These are phyloP conservation scores for Garra rufa DNA, from an alignment of 2,113 vertebrate genomes.

Conservation along the genomic window DNA sequence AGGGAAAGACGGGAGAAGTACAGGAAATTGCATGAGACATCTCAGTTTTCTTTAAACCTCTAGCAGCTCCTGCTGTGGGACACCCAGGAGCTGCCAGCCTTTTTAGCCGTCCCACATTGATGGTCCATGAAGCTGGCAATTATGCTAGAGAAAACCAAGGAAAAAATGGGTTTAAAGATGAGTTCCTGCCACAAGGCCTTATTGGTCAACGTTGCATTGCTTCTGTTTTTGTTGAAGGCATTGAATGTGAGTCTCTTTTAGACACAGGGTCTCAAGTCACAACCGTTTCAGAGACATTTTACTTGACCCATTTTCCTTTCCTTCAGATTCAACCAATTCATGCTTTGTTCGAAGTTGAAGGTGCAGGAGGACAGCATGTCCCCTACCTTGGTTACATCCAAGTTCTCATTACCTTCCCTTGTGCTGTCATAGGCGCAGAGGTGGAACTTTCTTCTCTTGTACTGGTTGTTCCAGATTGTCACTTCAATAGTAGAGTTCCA, in stretches of 20 bases:
- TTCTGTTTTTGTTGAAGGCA: neutral
- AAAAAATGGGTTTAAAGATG: neutral
- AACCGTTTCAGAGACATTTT: conserved; percentile 45
- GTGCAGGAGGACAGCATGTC: neutral
- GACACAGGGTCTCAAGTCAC: conserved; percentile 48
- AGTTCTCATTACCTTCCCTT: conserved; percentile 17
- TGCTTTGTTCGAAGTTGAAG: neutral
- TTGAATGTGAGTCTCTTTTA: conserved; percentile 29
- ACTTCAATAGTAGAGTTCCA: conserved; percentile 30
- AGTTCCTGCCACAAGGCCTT: neutral
- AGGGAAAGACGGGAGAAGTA: conserved; percentile 6
- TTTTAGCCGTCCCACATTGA: conserved; percentile 16
- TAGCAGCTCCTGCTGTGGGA: conserved; percentile 44
- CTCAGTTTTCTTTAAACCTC: conserved; percentile 36
- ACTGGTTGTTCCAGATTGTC: conserved; percentile 27
- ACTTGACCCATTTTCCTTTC: neutral
- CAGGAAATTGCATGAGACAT: neutral
- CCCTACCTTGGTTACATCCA: neutral
- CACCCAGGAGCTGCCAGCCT: conserved; percentile 33
- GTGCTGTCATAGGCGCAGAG: neutral
- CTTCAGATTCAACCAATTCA: conserved; percentile 20
- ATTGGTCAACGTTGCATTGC: neutral
- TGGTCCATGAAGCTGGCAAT: neutral
- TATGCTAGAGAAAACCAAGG: neutral
- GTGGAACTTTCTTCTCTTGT: neutral